Conservation (phyloP, 2,888 invertebrate genomes). For the Stegana nigrithorax region DNA sequence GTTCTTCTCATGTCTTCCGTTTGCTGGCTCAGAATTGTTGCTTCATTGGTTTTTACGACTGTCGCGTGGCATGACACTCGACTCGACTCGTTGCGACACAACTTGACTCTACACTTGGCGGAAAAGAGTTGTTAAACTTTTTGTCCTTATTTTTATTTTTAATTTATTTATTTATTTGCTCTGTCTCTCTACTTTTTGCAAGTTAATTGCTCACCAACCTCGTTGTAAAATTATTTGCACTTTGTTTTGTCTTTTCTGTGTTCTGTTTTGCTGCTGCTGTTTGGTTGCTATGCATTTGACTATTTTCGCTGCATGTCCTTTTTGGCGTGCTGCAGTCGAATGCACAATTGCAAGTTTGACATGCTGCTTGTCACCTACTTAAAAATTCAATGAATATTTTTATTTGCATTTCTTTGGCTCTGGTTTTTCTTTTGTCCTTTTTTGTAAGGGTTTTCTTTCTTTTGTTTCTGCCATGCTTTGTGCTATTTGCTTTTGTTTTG, state of each 20-base stretch:
- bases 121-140: too few relatives aligned
- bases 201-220: conserved; percentile 26
- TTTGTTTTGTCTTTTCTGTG: conserved; percentile 29
- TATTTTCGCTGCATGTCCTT: too few relatives aligned
- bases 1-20: neutral
- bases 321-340: neutral
- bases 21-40: conserved; percentile 42
- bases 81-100: too few relatives aligned
- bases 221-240: too few relatives aligned
- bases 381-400: conserved; percentile 58
- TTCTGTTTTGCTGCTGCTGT: neutral
- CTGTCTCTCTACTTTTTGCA: conserved; percentile 15
- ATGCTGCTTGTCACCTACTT: conserved; percentile 45
- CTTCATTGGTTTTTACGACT: conserved; percentile 45
- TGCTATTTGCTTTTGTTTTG: too few relatives aligned
- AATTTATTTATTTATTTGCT: conserved; percentile 2
- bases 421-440: too few relatives aligned
- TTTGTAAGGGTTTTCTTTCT: too few relatives aligned
- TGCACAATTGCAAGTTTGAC: neutral
- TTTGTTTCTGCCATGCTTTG: too few relatives aligned
- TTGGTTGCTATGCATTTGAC: neutral
- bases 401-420: neutral
- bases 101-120: too few relatives aligned
- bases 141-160: neutral
- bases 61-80: neutral